These are phyloP conservation scores for Hiodon alosoides DNA, from an alignment of 2,113 vertebrate species.

Conservation along the genomic window DNA sequence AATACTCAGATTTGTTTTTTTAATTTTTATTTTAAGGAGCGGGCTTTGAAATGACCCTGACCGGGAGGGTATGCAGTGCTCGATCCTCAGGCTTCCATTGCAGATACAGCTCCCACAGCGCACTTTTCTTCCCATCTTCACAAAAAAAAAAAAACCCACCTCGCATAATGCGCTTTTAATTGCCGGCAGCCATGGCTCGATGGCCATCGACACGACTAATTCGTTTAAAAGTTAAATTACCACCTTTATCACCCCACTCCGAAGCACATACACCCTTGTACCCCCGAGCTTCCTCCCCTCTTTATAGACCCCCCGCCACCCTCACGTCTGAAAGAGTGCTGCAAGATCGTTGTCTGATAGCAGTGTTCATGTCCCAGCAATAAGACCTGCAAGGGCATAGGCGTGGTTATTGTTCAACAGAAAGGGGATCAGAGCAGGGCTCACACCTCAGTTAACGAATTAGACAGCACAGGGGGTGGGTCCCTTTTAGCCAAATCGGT, in stretches of 20 bases:
- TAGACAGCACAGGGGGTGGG: no score
- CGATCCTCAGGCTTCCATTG: neutral
- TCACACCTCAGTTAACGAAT: no score
- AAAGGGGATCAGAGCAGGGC: no score
- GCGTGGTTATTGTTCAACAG: no score
- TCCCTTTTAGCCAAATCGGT: no score
- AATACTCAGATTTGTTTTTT: neutral
- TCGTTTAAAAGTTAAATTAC: constrained; percentile 19
- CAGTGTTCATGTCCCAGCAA: no score
- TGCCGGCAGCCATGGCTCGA: constrained; percentile 66
- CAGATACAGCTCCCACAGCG: neutral
- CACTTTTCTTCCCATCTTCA: neutral
- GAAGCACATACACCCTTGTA: neutral
- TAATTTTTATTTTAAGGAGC: no score
- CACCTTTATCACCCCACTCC: constrained; percentile 14
- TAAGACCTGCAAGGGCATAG: no score
- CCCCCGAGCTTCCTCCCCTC: neutral
- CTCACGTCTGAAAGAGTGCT: no score
- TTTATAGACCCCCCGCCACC: neutral
- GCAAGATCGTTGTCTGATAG: no score
- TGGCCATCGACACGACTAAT: constrained; percentile 23
- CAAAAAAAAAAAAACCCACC: constrained; percentile 35
- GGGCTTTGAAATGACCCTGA: no score
- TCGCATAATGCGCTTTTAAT: constrained; percentile 71
- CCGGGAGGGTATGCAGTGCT: neutral